Evolutionary conservation across 2,888 invertebrate species (phyloP).

Genomic region (Tipula helvola): DNA sequence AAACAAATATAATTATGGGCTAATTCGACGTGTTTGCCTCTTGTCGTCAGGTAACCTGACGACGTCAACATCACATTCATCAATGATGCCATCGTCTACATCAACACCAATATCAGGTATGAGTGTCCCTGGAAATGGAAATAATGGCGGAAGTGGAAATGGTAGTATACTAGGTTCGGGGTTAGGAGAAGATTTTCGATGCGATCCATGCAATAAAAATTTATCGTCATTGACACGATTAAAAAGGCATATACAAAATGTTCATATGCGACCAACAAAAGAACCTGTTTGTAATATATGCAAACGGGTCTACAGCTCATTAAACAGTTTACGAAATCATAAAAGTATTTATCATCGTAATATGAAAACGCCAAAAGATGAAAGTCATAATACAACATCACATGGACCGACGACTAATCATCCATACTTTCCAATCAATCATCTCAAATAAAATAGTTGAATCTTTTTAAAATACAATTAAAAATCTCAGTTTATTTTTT

Average conservation of each 20-base stretch:
- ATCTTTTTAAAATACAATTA: background rate
- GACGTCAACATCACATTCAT: conserved; percentile 30
- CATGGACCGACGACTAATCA: conserved; percentile 16
- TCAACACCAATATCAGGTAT: conserved; percentile 20
- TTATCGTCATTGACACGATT: conserved; percentile 74
- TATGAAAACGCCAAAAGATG: conserved; percentile 53
- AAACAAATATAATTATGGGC: conserved; percentile 27
- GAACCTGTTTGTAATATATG: conserved; percentile 87
- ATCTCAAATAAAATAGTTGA: conserved; percentile 25
- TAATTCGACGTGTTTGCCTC: conserved; percentile 37
- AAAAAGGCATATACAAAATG: conserved; percentile 86
- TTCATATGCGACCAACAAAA: conserved; percentile 80
- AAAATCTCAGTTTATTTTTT: conserved; percentile 28
- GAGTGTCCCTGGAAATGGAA: conserved; percentile 15
- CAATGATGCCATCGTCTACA: conserved; percentile 18
- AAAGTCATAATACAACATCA: conserved; percentile 18
- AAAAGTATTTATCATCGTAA: conserved; percentile 86
- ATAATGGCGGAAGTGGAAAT: conserved; percentile 16
- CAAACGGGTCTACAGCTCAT: conserved; percentile 82
- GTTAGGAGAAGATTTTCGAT: conserved; percentile 69
- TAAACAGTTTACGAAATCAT: conserved; percentile 82
- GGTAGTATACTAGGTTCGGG: conserved; percentile 21
- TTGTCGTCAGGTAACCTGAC: conserved; percentile 39
- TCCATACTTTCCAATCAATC: conserved; percentile 30
- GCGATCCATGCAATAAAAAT: conserved; percentile 86